Percentiles rank a stretch among this genome's conserved stretches.
Evolutionary conservation across 2,113 vertebrate genomes (phyloP).

Genomic region (Poeciliopsis occidentalis): DNA sequence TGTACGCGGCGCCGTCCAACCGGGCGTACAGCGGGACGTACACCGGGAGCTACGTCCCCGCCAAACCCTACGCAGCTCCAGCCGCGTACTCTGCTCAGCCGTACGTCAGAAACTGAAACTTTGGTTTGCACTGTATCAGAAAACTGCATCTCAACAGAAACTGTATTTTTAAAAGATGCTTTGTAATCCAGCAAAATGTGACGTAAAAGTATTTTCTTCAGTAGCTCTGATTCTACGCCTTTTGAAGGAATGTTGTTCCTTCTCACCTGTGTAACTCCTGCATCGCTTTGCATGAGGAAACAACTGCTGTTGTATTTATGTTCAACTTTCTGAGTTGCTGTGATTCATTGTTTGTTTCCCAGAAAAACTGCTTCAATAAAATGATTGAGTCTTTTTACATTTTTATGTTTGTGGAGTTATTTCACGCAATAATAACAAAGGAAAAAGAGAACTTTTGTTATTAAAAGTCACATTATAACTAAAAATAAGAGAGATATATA

Average conservation of each 20-base stretch:
- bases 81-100: constrained; percentile 47
- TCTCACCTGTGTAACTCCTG: neutral
- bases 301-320: constrained; percentile 32
- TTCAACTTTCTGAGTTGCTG: constrained; percentile 32
- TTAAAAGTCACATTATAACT: too few relatives aligned
- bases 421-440: neutral
- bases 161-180: neutral
- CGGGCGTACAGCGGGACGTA: constrained; percentile 40
- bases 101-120: constrained; percentile 11
- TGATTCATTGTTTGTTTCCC: constrained; percentile 18
- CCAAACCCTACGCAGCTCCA: constrained; percentile 65
- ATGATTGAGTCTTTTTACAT: neutral
- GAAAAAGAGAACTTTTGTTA: too few relatives aligned
- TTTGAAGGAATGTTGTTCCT: neutral
- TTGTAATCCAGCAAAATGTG: neutral
- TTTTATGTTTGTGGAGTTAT: constrained; percentile 19
- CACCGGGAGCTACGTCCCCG: constrained; percentile 51
- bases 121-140: neutral
- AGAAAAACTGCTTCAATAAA: constrained; percentile 54
- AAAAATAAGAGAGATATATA: too few relatives aligned
- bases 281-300: neutral
- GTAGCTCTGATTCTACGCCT: neutral
- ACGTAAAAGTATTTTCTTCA: neutral
- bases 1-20: constrained; percentile 63
- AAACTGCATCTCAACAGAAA: neutral